Base-by-base conservation (phyloP, 1,140 invertebrate genomes). In the Sesamia nonagrioides region DNA sequence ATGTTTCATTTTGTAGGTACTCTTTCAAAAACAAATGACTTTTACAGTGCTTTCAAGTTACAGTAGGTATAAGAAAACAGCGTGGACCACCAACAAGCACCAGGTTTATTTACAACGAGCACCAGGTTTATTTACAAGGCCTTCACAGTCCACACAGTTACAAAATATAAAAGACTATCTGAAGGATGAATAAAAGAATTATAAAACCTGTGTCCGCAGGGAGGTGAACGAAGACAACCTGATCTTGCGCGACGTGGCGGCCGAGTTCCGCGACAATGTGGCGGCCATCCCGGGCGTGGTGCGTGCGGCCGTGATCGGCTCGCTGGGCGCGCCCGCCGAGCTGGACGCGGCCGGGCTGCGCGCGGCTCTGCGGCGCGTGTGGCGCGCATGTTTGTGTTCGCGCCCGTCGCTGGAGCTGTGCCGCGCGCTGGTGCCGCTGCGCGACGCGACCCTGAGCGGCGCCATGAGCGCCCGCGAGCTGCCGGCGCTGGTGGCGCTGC, bases 171-270 rank as follows among this genome's bases (percentile, higher is more conserved):
- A n/a, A n/a, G n/a, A n/a, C n/a, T n/a, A n/a, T n/a, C n/a, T n/a
- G n/a, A n/a, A n/a, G n/a, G n/a, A n/a, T n/a, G n/a, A n/a, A n/a
- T n/a, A n/a, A n/a, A n/a, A n/a, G n/a, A n/a, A n/a, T n/a, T n/a
- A n/a, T n/a, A n/a, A n/a, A n/a, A n/a, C n/a, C n/a, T n/a, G n/a
- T n/a, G n/a, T n/a, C n/a, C n/a, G n/a, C n/a, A n/a, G n/a, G n/a
- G 97, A 97, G 94, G 96, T 97, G 17, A 97, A 97, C 91, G 97
- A 97, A 88, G 97, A 97, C 91, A 97, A 97, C 87, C 95, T 97
- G 94, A 93, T 97, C 18, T 96, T 97, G 40, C 93, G 96, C 82
- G 97, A 97, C 90, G 95, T 97, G 74, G 95, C 95, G 1, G 84
- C 95, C 6, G 96, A 97, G 84, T 95, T 96, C 85, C 89, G 95